These are phyloP conservation scores for Sphaeramia orbicularis DNA, from an alignment of 2,797 vertebrate genomes.

Conservation along the genomic window DNA sequence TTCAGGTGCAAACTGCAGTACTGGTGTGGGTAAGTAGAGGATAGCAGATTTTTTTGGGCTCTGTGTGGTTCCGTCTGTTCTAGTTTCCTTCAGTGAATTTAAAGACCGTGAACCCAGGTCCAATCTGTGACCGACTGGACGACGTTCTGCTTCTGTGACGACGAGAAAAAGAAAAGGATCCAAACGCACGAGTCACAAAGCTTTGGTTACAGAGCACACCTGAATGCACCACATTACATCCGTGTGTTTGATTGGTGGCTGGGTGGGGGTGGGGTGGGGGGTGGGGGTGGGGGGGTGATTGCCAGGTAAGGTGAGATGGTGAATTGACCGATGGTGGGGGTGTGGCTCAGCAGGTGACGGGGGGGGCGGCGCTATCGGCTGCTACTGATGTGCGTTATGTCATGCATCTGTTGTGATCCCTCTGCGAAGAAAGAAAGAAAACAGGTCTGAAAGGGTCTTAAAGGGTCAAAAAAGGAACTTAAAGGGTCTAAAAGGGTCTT, in stretches of 20 bases:
- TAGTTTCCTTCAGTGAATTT: no score
- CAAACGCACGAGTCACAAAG: neutral
- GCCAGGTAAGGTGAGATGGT: no score
- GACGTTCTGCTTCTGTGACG: slow-evolving; percentile 1
- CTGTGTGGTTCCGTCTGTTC: no score
- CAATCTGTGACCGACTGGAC: no score
- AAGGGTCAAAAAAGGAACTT: no score
- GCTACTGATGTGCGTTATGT: slow-evolving; percentile 25
- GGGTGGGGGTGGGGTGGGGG: neutral
- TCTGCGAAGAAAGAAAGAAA: slow-evolving; percentile 42
- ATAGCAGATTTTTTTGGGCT: no score
- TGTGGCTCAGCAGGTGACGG: slow-evolving; percentile 43
- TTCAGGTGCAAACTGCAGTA: slow-evolving; percentile 33
- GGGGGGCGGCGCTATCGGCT: slow-evolving; percentile 50
- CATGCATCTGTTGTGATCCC: slow-evolving; percentile 52
- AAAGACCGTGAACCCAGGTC: no score
- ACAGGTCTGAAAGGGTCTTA: neutral
- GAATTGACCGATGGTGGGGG: slow-evolving; percentile 22
- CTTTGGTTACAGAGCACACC: slow-evolving; percentile 51
- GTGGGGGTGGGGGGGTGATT: no score
- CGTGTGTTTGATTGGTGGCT: neutral
- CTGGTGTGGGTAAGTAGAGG: no score
- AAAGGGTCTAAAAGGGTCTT: neutral
- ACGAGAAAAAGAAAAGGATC: neutral
- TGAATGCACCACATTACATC: slow-evolving; percentile 43